Percentiles rank a stretch among this genome's conserved stretches.
phyloP scores from a whole-genome alignment of 2,113 vertebrate genomes.

The Cinclus mexicanus region DNA sequence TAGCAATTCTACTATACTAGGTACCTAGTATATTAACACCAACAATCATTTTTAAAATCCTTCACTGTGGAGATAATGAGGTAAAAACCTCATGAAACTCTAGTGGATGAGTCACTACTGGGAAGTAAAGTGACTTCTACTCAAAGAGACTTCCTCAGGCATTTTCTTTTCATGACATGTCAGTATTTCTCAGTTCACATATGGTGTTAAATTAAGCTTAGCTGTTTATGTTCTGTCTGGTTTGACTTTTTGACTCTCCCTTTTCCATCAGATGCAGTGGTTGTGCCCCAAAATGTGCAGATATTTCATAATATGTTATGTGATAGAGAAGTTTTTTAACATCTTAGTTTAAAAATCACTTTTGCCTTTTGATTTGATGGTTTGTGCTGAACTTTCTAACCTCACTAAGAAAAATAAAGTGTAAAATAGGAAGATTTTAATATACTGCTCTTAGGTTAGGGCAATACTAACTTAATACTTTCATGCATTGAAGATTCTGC shows the following conservation, averaged over 20 bases:
- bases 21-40: neutral
- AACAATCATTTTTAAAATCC: neutral
- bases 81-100: neutral
- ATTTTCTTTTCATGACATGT: constrained; percentile 21
- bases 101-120: neutral
- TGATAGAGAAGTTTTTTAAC: neutral
- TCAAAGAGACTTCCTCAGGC: constrained; percentile 2
- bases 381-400: neutral
- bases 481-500: neutral
- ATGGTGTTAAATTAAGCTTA: constrained; percentile 36
- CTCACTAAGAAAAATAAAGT: neutral
- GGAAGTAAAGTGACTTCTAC: neutral
- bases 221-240: neutral
- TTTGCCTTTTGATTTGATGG: neutral
- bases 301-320: neutral
- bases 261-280: neutral
- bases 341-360: neutral
- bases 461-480: neutral
- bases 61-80: neutral
- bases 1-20: neutral
- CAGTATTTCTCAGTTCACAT: constrained; percentile 9
- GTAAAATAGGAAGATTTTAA: neutral
- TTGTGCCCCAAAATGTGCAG: neutral
- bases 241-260: constrained; percentile 23
- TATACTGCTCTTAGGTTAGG: neutral